A percentile compares a stretch with the other conserved stretches of the same genome.
These are phyloP conservation scores for Neuroterus valhalla DNA, from an alignment of 1,140 invertebrate genomes.

Conservation along the genomic window DNA sequence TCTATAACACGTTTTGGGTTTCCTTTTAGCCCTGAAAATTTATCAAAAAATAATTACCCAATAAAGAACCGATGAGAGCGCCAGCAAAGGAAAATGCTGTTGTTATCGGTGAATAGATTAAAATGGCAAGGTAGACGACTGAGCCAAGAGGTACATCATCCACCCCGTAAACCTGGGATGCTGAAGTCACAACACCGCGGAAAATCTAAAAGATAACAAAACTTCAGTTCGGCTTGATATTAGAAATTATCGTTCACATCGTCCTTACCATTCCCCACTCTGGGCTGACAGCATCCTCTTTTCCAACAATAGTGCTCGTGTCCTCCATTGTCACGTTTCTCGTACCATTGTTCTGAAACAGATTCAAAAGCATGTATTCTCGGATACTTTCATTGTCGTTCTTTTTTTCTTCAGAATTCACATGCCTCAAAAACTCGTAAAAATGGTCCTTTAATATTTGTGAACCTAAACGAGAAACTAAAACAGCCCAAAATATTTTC, in stretches of 20 bases:
- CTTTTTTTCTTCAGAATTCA: neutral
- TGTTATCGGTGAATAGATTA: slow-evolving; percentile 72
- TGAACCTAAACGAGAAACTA: too few relatives aligned
- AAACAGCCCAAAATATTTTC: too few relatives aligned
- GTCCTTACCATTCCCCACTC: slow-evolving; percentile 70
- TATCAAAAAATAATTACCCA: slow-evolving; percentile 59
- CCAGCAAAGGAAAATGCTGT: slow-evolving; percentile 68
- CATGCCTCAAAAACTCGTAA: neutral
- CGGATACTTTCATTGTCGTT: neutral
- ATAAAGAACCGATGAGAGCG: slow-evolving; percentile 63
- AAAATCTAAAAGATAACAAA: slow-evolving; percentile 64
- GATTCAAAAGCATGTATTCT: slow-evolving; percentile 43
- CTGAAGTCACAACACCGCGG: slow-evolving; percentile 66
- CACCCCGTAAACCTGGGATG: slow-evolving; percentile 68
- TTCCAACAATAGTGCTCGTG: slow-evolving; percentile 44
- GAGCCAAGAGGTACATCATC: slow-evolving; percentile 64
- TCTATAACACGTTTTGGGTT: too few relatives aligned
- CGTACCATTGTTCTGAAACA: slow-evolving; percentile 64
- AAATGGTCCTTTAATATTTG: too few relatives aligned
- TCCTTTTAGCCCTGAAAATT: neutral
- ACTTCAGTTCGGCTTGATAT: slow-evolving; percentile 39
- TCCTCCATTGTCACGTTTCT: slow-evolving; percentile 44
- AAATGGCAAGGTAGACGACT: slow-evolving; percentile 68
- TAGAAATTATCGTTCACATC: slow-evolving; percentile 35
- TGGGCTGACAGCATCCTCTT: slow-evolving; percentile 48